phyloP scores from a whole-genome alignment of 2,113 vertebrate species.

The Lonchura striata region DNA sequence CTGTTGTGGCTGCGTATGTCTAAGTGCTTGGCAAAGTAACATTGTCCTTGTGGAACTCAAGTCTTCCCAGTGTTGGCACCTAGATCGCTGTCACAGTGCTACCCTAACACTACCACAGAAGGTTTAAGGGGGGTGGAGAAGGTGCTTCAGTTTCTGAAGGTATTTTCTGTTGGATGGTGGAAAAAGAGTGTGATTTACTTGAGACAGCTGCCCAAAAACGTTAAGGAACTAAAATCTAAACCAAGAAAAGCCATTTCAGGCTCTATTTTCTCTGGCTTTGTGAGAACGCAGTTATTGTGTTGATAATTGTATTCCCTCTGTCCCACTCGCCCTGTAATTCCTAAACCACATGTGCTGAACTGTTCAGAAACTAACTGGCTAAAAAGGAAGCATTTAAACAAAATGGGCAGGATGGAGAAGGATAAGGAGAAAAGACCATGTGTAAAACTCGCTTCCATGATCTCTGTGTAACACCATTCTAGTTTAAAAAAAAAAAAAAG shows the following conservation, averaged over 20 bases:
- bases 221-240: background rate
- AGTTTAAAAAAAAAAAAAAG: background rate
- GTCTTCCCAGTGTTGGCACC: background rate
- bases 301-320: background rate
- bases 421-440: background rate
- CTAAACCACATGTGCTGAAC: background rate
- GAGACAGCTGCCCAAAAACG: background rate
- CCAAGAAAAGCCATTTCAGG: background rate
- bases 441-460: background rate
- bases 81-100: background rate
- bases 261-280: background rate
- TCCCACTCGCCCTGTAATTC: background rate
- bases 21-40: background rate
- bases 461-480: background rate
- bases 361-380: background rate
- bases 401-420: background rate
- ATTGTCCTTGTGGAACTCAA: background rate
- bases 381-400: background rate
- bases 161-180: background rate
- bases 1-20: accelerated
- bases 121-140: background rate
- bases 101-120: background rate
- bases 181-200: background rate
- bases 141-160: background rate
- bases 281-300: background rate